Evolutionary conservation across 2,113 vertebrate species (phyloP).

Genomic region (Chascanopsetta lugubris): DNA sequence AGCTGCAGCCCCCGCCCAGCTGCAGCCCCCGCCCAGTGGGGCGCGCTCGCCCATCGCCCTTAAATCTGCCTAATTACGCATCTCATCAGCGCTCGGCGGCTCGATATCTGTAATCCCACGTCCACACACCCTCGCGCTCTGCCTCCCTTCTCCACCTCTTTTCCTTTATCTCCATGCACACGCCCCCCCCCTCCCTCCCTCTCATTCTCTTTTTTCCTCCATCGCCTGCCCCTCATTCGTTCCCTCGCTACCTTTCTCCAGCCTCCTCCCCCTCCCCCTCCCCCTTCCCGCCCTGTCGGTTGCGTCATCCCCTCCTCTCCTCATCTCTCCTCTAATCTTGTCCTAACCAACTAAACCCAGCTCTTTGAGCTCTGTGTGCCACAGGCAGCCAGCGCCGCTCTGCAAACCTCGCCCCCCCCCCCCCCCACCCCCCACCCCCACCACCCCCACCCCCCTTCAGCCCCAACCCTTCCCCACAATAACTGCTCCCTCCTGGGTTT

Average conservation of each 20-base stretch:
- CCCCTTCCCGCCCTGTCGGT: not conserved
- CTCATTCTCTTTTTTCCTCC: conserved; percentile 42
- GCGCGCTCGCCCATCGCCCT: conserved; percentile 50
- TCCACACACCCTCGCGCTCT: conserved; percentile 31
- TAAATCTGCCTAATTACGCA: conserved; percentile 76
- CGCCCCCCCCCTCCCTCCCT: conserved; percentile 22
- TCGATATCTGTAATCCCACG: conserved; percentile 60
- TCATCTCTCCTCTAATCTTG: conserved; percentile 40
- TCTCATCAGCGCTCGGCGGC: conserved; percentile 64
- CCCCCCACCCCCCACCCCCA: conserved; percentile 18
- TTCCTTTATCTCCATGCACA: conserved; percentile 32
- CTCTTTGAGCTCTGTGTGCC: conserved; percentile 28
- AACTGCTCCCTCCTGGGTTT: conserved; percentile 37
- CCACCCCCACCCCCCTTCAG: not conserved
- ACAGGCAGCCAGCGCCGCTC: conserved; percentile 14
- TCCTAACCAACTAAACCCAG: conserved; percentile 13
- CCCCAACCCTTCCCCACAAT: conserved; percentile 12
- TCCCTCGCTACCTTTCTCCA: conserved; percentile 19
- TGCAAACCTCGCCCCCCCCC: not conserved
- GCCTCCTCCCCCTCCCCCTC: not conserved
- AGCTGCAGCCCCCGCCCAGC: conserved; percentile 45
- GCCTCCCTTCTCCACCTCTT: conserved; percentile 22
- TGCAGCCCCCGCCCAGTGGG: conserved; percentile 59
- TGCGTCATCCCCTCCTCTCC: conserved; percentile 21
- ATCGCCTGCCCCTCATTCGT: conserved; percentile 27